These are phyloP conservation scores for Perognathus longimembris DNA, from an alignment of 2,113 vertebrate species.

Conservation along the genomic window DNA sequence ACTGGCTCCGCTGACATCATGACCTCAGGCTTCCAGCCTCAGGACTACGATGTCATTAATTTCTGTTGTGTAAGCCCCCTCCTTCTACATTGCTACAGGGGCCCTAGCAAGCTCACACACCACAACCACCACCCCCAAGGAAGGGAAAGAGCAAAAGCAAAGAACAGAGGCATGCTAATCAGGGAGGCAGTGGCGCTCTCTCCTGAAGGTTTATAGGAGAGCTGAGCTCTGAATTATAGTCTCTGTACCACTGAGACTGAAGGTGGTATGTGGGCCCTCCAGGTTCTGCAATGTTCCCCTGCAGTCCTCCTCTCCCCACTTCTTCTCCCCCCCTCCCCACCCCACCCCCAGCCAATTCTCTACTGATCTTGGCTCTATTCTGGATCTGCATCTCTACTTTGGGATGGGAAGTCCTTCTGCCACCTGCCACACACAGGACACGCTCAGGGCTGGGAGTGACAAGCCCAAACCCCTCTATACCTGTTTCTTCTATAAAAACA, in stretches of 20 bases:
- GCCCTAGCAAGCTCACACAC: not conserved
- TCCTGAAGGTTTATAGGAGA: too few species aligned
- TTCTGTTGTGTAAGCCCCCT: too few species aligned
- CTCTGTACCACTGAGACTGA: not conserved
- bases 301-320: too few species aligned
- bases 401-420: not conserved
- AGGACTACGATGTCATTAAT: not conserved
- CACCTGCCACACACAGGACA: not conserved
- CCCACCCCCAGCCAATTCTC: not conserved
- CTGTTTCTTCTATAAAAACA: not conserved
- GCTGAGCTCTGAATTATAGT: too few species aligned
- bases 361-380: too few species aligned
- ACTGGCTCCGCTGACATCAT: not conserved
- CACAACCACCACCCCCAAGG: not conserved
- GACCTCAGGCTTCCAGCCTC: not conserved
- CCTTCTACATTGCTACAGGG: not conserved
- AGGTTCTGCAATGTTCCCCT: not conserved
- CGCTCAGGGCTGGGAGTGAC: not conserved
- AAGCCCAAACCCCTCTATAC: not conserved
- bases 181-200: not conserved
- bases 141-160: not conserved
- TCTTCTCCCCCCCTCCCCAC: not conserved
- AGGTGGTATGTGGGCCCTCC: not conserved
- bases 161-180: rapidly evolving
- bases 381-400: not conserved